Evolutionary conservation across 2,113 vertebrate species (phyloP), one percentile per base, ranked within the genome.

Genomic region (Agelaius phoeniceus): DNA sequence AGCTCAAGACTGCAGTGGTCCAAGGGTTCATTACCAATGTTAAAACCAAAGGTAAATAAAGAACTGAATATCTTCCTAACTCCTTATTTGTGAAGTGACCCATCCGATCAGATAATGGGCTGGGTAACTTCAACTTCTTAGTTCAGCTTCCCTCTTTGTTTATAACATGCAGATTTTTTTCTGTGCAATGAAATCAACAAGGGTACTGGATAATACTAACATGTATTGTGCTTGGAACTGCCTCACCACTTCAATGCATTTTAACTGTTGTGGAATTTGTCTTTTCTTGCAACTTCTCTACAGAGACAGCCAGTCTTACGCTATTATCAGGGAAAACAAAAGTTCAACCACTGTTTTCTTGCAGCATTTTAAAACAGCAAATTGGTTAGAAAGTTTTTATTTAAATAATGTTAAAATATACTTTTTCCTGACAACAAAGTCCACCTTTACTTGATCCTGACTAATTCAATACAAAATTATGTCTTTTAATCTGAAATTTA

Each of bases 401-500:
- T 66, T 76, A 94, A 82, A 33, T 52, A 35, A 59, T 57, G 15
- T 41, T 55, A 65, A 95, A 84, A 54, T 6, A 14, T 39, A 23
- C 5, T 68, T 95, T 78, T 72, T 68, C 17, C 35, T 89, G 37
- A 31, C 54, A 68, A 7, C 4, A 43, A 82, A 62, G 30, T 4
- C 3, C 12, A 51, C 17, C 15, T n/a, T 51, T 13, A 54, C 15
- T 43, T 78, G 27, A 82, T 43, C 35, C 19, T 68, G 26, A 39
- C 16, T 82, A 76, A 46, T 75, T 69, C 74, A 82, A 79, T 74
- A 59, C 1, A 24, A 84, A 85, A 92, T 74, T 0, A 14, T 55
- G 20, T 62, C 7, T 4, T 92, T 91, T 80, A 33, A 37, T 80
- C 51, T 82, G 84, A 94, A 90, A 87, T 86, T 54, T 72, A 68